Percentiles rank a stretch among this genome's conserved stretches.
phyloP scores from a whole-genome alignment of 1,140 invertebrate species.

The Cotesia typhae region DNA sequence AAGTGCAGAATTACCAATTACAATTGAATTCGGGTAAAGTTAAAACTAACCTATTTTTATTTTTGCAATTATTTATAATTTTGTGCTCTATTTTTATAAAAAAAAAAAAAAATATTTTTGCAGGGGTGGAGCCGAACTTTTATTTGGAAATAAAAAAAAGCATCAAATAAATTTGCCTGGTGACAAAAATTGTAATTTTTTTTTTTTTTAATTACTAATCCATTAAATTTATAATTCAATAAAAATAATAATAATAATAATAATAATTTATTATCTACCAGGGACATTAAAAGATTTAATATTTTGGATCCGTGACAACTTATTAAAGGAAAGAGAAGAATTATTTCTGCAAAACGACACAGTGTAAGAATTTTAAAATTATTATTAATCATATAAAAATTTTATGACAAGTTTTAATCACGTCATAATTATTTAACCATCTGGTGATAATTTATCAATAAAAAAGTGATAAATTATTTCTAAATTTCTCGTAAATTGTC shows the following conservation, averaged over 20 bases:
- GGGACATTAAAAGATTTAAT: conserved; percentile 81
- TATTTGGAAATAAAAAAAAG: conserved; percentile 85
- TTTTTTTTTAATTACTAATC: neutral
- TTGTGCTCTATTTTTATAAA: conserved; percentile 5
- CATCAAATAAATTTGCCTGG: conserved; percentile 73
- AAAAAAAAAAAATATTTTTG: too few relatives aligned
- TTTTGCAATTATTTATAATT: conserved; percentile 14
- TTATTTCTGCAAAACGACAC: conserved; percentile 87
- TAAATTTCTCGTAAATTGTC: too few relatives aligned
- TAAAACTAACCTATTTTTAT: neutral
- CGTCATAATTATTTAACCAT: too few relatives aligned
- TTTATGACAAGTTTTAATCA: neutral
- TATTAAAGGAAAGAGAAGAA: conserved; percentile 85
- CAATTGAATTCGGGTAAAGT: conserved; percentile 55
- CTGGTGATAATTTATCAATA: too few relatives aligned
- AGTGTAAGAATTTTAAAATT: conserved; percentile 70
- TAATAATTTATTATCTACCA: conserved; percentile 53
- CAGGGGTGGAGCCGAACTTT: conserved; percentile 86
- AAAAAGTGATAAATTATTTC: too few relatives aligned
- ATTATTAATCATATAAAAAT: conserved; percentile 24
- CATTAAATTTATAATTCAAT: too few relatives aligned
- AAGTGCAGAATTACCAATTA: conserved; percentile 40
- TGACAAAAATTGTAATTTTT: conserved; percentile 59
- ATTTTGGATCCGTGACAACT: conserved; percentile 84
- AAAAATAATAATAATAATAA: conserved; percentile 18